These are phyloP conservation scores for Parelbella ahira DNA, from an alignment of 2,888 invertebrate species.

Conservation along the genomic window DNA sequence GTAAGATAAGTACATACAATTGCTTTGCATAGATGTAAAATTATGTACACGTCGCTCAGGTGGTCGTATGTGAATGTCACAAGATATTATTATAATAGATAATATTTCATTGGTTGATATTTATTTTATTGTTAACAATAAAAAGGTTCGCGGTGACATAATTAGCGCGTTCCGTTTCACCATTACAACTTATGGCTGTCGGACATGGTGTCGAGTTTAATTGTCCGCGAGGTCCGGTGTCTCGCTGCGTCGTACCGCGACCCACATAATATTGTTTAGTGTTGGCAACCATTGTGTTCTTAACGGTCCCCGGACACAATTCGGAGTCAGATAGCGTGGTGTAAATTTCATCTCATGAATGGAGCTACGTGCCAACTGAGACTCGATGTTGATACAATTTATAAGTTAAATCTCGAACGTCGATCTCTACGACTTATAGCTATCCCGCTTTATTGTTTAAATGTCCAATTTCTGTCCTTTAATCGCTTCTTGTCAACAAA, in stretches of 20 bases:
- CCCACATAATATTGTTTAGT: constrained; percentile 68
- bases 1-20: too few relatives aligned
- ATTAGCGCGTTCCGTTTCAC: constrained; percentile 19
- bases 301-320: constrained; percentile 59
- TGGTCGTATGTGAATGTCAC: too few relatives aligned
- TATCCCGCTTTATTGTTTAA: constrained; percentile 23
- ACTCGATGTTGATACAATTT: constrained; percentile 26
- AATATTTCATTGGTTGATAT: too few relatives aligned
- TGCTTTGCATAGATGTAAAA: too few relatives aligned
- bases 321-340: constrained; percentile 46
- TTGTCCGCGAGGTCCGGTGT: constrained; percentile 60
- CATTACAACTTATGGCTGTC: constrained; percentile 13
- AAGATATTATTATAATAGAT: too few relatives aligned
- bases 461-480: constrained; percentile 12
- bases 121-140: neutral
- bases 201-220: constrained; percentile 49
- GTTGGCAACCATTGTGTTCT: constrained; percentile 59
- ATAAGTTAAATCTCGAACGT: constrained; percentile 26
- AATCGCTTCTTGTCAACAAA: constrained; percentile 19
- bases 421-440: constrained; percentile 21
- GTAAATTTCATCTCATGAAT: constrained; percentile 44
- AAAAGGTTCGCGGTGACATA: constrained; percentile 9
- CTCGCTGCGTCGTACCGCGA: constrained; percentile 60
- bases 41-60: too few relatives aligned
- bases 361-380: constrained; percentile 26